phyloP scores from a whole-genome alignment of 2,888 invertebrate genomes.

The Pristionchus mayeri region DNA sequence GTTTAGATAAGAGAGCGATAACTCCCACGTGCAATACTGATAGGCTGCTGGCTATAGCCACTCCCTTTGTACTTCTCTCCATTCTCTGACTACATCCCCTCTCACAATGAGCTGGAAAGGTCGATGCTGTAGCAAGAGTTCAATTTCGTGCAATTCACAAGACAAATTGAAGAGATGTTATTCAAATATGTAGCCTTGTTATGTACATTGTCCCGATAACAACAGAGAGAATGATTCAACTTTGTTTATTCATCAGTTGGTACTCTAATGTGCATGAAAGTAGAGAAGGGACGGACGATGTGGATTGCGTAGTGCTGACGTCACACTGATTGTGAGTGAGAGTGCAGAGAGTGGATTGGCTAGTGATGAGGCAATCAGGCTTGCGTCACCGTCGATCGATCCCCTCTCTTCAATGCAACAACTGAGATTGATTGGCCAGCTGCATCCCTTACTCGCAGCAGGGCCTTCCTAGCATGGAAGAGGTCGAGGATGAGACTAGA shows the following conservation, averaged over 20 bases:
- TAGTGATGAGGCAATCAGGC: neutral
- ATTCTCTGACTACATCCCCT: neutral
- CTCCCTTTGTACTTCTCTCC: neutral
- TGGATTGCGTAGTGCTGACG: neutral
- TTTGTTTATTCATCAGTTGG: too few relatives aligned
- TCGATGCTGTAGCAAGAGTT: neutral
- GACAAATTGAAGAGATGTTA: too few relatives aligned
- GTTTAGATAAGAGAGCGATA: neutral
- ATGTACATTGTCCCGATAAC: too few relatives aligned
- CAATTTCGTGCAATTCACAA: too few relatives aligned
- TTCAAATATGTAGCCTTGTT: too few relatives aligned
- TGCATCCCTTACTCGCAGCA: constrained; percentile 18
- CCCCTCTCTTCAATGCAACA: constrained; percentile 22
- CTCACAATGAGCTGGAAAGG: neutral
- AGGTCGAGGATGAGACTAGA: constrained; percentile 37
- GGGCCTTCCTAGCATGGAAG: constrained; percentile 14
- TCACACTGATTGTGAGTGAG: too few relatives aligned
- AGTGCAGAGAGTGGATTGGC: neutral
- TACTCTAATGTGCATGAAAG: too few relatives aligned
- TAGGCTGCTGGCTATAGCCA: neutral
- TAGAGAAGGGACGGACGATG: neutral
- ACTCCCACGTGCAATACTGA: neutral
- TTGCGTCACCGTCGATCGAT: neutral
- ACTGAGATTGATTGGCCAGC: neutral
- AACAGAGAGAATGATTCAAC: too few relatives aligned